Evolutionary conservation across 2,888 invertebrate species (phyloP).

Genomic region (Chymomyza fuscimana): DNA sequence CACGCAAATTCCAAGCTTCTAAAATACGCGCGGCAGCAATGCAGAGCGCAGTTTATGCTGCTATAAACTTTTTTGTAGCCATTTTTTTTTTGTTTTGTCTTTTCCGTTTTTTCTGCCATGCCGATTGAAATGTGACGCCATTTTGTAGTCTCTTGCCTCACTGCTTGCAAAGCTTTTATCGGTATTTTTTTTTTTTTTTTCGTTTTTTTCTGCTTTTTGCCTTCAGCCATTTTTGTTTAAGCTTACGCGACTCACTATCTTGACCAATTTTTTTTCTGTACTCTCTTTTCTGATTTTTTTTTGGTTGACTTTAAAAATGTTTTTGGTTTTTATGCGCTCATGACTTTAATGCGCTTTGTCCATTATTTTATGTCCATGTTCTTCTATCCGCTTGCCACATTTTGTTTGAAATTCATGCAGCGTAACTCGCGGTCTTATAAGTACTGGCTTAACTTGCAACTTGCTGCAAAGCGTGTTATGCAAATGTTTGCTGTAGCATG

Average conservation of each 20-base stretch:
- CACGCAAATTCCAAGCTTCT: constrained; percentile 14
- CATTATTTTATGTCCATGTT: constrained; percentile 55
- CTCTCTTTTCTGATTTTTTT: constrained; percentile 1
- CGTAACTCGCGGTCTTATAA: constrained; percentile 53
- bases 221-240: constrained; percentile 44
- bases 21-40: not conserved
- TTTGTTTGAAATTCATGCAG: constrained; percentile 62
- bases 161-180: not conserved
- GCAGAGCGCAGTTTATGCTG: constrained; percentile 40
- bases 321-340: constrained; percentile 55
- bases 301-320: constrained; percentile 53
- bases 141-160: constrained; percentile 49
- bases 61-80: constrained; percentile 11
- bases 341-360: constrained; percentile 69
- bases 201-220: constrained; percentile 1
- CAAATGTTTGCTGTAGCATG: constrained; percentile 18
- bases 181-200: constrained; percentile 21
- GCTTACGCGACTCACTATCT: constrained; percentile 41
- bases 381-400: constrained; percentile 13
- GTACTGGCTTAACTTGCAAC: constrained; percentile 36
- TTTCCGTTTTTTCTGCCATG: constrained; percentile 3
- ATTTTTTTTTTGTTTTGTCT: not conserved
- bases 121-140: constrained; percentile 65
- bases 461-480: constrained; percentile 11
- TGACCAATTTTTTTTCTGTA: constrained; percentile 21